phyloP scores from a whole-genome alignment of 2,888 invertebrate species.

The Drosophila austrosaltans region DNA sequence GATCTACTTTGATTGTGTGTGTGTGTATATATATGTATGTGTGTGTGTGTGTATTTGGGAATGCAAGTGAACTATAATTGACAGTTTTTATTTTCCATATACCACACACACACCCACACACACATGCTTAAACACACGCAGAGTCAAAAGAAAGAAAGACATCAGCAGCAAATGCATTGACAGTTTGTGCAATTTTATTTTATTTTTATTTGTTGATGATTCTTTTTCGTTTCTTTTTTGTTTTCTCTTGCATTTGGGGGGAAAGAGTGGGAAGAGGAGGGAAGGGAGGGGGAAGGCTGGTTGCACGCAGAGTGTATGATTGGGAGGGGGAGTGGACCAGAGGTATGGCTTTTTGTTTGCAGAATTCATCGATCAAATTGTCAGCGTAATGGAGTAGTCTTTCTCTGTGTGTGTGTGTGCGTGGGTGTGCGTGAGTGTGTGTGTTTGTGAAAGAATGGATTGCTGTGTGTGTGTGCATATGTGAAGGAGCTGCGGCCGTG shows the following conservation, averaged over 20 bases:
- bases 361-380: slow-evolving; percentile 70
- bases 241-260: slow-evolving; percentile 26
- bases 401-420: neutral
- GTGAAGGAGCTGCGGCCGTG: slow-evolving; percentile 10
- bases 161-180: slow-evolving; percentile 28
- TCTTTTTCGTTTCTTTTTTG: neutral
- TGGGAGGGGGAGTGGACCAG: neutral
- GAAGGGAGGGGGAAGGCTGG: neutral
- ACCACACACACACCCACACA: slow-evolving; percentile 31
- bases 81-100: slow-evolving; percentile 70
- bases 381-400: slow-evolving; percentile 32
- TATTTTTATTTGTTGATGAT: slow-evolving; percentile 1
- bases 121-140: neutral
- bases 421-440: neutral
- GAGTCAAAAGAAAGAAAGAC: slow-evolving; percentile 3
- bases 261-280: slow-evolving; percentile 3
- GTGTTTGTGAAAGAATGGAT: neutral
- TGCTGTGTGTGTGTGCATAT: slow-evolving; percentile 4
- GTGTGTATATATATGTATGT: neutral
- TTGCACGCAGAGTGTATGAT: neutral
- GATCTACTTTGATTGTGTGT: neutral
- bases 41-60: neutral
- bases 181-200: slow-evolving; percentile 16
- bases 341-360: slow-evolving; percentile 21
- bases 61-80: slow-evolving; percentile 57